Conservation (phyloP, 1,140 invertebrate species). For the Tetraneura akinire region DNA sequence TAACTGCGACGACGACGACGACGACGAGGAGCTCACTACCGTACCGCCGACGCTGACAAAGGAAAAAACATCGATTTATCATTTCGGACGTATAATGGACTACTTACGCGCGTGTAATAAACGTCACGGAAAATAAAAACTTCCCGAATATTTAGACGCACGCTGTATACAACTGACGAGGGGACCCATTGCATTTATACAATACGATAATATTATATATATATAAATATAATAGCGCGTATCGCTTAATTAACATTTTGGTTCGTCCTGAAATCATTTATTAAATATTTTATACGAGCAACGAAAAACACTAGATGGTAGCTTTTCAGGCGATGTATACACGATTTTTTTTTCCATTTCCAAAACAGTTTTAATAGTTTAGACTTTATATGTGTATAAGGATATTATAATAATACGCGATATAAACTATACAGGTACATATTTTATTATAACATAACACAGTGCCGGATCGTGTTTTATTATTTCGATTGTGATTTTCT, state of each 20-base stretch:
- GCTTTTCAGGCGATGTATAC: background rate
- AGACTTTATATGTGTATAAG: background rate
- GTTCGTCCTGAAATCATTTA: background rate
- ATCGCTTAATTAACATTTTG: constrained; percentile 34
- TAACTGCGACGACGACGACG: background rate
- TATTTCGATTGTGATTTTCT: background rate
- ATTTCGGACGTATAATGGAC: constrained; percentile 43
- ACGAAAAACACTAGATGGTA: constrained; percentile 37
- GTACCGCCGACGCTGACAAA: background rate
- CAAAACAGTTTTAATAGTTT: constrained; percentile 2
- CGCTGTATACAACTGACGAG: background rate
- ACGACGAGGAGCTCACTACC: no score
- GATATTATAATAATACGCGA: background rate
- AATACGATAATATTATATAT: no score
- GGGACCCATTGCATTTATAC: background rate
- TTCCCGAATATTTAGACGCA: background rate
- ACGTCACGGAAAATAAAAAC: constrained; percentile 42
- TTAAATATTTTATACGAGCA: background rate
- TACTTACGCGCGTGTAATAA: constrained; percentile 38
- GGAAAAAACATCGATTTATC: constrained; percentile 47
- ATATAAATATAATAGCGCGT: constrained; percentile 19
- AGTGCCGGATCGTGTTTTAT: no score
- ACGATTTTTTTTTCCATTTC: constrained; percentile 8
- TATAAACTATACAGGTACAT: background rate
- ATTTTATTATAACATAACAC: background rate